Base-by-base conservation (phyloP, 1,140 invertebrate genomes). In the Hylaeus volcanicus region DNA sequence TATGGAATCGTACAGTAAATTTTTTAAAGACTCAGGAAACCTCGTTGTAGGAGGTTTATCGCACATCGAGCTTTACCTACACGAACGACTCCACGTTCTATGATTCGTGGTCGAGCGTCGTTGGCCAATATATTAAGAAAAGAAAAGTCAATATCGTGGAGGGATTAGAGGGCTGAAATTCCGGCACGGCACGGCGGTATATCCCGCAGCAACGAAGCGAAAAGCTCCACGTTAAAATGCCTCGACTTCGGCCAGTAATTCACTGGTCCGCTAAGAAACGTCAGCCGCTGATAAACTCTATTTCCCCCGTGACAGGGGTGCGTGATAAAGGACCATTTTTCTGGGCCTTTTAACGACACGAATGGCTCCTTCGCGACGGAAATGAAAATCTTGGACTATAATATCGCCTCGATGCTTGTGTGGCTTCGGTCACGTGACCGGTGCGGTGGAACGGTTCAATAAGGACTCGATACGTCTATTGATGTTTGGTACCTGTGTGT, bases 351-450 rank as follows among this genome's bases (percentile, higher is more conserved):
- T 82, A 84, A 82, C 73, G 74, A 77, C 45, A 69, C 41, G 51
- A 71, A 73, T 79, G 69, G 70, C 55, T 83, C 77, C 68, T 55
- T 64, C 56, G 2, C 37, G 12, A 60, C 70, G 56, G 83, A 83
- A 84, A 83, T 84, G 70, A 84, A 83, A 84, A 83, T 84, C 81
- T 79, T 68, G 51, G 26, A 60, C 48, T 15, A 73, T 45, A 55
- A 55, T 73, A 82, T 72, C 74, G 69, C 65, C 68, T 84, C 43
- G 48, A 70, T 58, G 60, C 37, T 68, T 74, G 43, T 14, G 45
- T 51, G 26, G 26, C 41, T n/a, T 41, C 48, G 60, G 11, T 39
- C 41, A 74, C 63, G 39, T 65, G 74, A 75, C 39, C 53, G 43
- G 66, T 75, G 74, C 45, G 74, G 51, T 15, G 43, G 15, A 11